Base-by-base conservation (phyloP, 2,113 vertebrate genomes). In the Nycticebus coucang region DNA sequence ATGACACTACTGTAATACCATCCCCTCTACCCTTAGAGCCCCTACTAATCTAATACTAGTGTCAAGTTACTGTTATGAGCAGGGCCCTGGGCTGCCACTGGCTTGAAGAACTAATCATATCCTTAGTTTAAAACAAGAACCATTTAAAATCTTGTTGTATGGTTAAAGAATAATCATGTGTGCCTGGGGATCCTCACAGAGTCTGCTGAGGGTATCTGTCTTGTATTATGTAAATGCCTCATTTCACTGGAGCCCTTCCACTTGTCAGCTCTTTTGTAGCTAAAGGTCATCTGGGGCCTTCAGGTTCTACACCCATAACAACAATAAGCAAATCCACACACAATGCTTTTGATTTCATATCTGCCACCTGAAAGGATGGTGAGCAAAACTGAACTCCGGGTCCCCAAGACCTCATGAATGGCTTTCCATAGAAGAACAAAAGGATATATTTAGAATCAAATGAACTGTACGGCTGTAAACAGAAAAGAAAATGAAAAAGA, bases 41-140 rank as follows among this genome's bases (percentile, higher is more conserved):
- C 13, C 22, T n/a, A 1, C 7, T 66, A 57, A 37, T 50, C 45
- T 74, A 18, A n/a, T 64, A 53, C 2, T 12, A 12, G 9, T 78
- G 26, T 71, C 33, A 26, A 53, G 71, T 45, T 79, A 71, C 28
- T n/a, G n/a, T 30, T 26, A 15, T 0, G 41, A 8, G 15, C 4
- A 30, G 28, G 9, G 2, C 14, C 4, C 71, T 8, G 5, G 71
- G 26, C 68, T 66, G 82, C 18, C 30, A 33, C 9, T 59, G 35
- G 21, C 45, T 72, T 95, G 41, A 86, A 64, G 26, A 78, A 62
- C 41, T 95, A 71, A 84, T 84, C 62, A 22, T 78, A 78, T 81
- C 60, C 28, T 85, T 78, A 41, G 88, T 62, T 71, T 71, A 84
- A 78, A 78, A 57, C 53, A 66, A 85, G 68, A 53, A 35, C 59